Conservation (phyloP, 2,113 vertebrate genomes). For the Catharus fuscescens region DNA sequence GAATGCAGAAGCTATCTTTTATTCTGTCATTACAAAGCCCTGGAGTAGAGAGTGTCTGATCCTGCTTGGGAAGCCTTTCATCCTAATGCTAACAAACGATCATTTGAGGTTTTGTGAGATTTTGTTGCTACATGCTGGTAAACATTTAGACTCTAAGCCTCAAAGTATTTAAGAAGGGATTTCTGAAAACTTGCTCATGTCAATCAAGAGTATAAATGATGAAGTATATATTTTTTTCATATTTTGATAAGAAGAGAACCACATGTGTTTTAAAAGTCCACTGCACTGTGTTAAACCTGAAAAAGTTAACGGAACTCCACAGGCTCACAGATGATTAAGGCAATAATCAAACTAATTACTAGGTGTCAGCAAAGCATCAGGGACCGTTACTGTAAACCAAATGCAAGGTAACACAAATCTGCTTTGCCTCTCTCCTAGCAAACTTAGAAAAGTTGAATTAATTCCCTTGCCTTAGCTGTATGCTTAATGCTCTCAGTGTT, state of each 20-base stretch:
- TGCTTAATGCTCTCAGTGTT: neutral
- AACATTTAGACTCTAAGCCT: neutral
- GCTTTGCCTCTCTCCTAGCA: neutral
- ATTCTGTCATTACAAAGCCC: neutral
- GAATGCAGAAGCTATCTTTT: constrained; percentile 5
- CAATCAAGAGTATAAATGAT: neutral
- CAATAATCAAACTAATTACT: neutral
- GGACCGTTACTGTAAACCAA: neutral
- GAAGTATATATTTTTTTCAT: neutral
- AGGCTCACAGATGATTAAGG: neutral
- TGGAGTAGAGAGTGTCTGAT: neutral
- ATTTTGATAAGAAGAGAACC: neutral
- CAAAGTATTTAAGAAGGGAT: neutral
- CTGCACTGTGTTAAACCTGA: neutral
- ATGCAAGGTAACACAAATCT: neutral
- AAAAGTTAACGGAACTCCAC: neutral
- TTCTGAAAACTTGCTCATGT: neutral
- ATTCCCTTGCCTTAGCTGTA: neutral
- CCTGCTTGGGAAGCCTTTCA: neutral
- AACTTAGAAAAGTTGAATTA: neutral
- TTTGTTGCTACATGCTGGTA: neutral
- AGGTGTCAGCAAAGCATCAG: neutral
- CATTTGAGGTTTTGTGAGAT: neutral
- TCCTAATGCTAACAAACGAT: constrained; percentile 5
- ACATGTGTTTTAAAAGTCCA: neutral